Evolutionary conservation across 2,113 vertebrate genomes (phyloP).

Genomic region (Fregetta grallaria): DNA sequence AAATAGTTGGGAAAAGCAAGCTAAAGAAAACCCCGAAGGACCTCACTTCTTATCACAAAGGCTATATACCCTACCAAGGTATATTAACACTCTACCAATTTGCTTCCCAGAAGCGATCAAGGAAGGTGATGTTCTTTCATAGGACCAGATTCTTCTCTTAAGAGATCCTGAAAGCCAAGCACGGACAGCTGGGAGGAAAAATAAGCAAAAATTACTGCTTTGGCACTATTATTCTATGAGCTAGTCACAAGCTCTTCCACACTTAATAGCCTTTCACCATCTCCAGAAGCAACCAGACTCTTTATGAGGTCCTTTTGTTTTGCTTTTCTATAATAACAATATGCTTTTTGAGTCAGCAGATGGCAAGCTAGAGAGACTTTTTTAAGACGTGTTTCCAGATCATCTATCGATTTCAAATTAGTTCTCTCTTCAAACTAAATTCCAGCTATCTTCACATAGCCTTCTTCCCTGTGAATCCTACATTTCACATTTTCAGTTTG

Average conservation of each 20-base stretch:
- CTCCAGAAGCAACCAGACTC: not conserved
- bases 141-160: not conserved
- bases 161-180: not conserved
- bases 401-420: conserved; percentile 13
- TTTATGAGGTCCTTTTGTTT: not conserved
- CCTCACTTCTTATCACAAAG: not conserved
- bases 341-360: conserved; percentile 12
- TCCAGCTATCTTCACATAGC: conserved; percentile 3
- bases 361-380: conserved; percentile 30
- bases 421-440: not conserved
- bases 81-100: not conserved
- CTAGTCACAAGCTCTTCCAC: not conserved
- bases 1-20: conserved; percentile 24
- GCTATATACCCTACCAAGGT: not conserved
- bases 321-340: not conserved
- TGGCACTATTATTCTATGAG: not conserved
- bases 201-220: not conserved
- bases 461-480: conserved; percentile 13
- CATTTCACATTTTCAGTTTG: conserved; percentile 8
- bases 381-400: not conserved
- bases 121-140: not conserved
- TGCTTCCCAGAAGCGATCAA: not conserved
- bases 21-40: not conserved
- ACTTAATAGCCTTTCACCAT: not conserved
- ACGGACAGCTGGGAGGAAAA: not conserved